A percentile compares a stretch with the other conserved stretches of the same genome.
Evolutionary conservation across 1,140 invertebrate species (phyloP).

Genomic region (Ceratosolen fusciceps): DNA sequence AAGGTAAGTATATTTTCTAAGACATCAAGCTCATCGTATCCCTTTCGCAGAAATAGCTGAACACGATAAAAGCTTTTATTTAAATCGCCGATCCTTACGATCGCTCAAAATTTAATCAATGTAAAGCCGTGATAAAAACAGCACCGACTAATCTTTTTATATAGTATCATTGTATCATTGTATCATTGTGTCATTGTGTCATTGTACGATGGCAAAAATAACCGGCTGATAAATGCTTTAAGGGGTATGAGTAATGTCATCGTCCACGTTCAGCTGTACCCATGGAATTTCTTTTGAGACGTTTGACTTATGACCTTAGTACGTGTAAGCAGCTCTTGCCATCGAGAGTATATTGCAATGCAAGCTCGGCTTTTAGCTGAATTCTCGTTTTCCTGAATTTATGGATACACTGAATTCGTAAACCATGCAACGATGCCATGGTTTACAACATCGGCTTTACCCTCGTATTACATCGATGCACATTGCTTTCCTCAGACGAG

Average conservation of each 20-base stretch:
- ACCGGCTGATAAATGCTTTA: neutral
- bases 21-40: neutral
- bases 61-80: neutral
- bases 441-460: no score
- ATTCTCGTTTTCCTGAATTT: no score
- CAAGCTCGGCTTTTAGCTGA: no score
- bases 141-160: neutral
- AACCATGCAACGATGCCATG: no score
- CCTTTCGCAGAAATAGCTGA: neutral
- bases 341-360: no score
- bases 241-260: neutral
- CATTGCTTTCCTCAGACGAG: no score
- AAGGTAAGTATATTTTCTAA: no score
- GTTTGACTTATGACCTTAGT: constrained; percentile 6
- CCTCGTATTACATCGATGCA: no score
- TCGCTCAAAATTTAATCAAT: neutral
- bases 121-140: neutral
- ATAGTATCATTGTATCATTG: no score
- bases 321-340: neutral
- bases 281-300: neutral
- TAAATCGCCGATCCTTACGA: neutral
- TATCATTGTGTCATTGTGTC: no score
- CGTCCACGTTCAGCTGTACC: neutral
- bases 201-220: neutral
- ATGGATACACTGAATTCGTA: no score